phyloP scores from a whole-genome alignment of 2,888 invertebrate species.

The Aelia acuminata region DNA sequence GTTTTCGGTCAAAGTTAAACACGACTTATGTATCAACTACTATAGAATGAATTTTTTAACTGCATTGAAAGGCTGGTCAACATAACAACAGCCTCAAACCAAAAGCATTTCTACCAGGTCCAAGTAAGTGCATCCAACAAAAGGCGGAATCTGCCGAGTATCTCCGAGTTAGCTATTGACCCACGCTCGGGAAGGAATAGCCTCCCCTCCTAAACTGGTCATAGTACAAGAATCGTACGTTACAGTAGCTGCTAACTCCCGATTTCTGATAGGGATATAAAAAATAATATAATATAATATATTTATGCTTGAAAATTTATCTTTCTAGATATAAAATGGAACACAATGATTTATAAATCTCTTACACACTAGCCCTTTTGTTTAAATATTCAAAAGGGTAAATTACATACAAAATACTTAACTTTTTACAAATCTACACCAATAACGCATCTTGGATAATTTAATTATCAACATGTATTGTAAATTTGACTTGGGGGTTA shows the following conservation, averaged over 20 bases:
- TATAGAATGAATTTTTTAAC: slow-evolving; percentile 36
- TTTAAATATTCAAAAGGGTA: background rate
- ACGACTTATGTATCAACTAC: slow-evolving; percentile 25
- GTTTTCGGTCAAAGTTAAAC: slow-evolving; percentile 17
- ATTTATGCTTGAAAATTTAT: background rate
- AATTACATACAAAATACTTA: background rate
- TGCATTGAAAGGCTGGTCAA: slow-evolving; percentile 8
- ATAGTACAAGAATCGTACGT: background rate
- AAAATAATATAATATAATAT: background rate
- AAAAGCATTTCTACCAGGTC: slow-evolving; percentile 24
- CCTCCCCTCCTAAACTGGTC: slow-evolving; percentile 25
- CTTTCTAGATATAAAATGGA: background rate
- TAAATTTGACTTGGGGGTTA: slow-evolving; percentile 33
- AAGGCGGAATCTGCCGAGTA: slow-evolving; percentile 28
- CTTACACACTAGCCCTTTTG: background rate
- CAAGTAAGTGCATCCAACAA: slow-evolving; percentile 24
- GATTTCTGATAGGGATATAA: background rate
- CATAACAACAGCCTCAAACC: background rate
- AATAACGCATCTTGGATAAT: background rate
- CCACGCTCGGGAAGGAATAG: slow-evolving; percentile 40
- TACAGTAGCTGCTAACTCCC: background rate
- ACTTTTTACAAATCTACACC: background rate
- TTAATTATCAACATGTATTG: background rate
- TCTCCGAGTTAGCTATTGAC: slow-evolving; percentile 32
- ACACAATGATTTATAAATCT: no score